Evolutionary conservation across 2,113 vertebrate genomes (phyloP).

Genomic region (Pionites leucogaster): DNA sequence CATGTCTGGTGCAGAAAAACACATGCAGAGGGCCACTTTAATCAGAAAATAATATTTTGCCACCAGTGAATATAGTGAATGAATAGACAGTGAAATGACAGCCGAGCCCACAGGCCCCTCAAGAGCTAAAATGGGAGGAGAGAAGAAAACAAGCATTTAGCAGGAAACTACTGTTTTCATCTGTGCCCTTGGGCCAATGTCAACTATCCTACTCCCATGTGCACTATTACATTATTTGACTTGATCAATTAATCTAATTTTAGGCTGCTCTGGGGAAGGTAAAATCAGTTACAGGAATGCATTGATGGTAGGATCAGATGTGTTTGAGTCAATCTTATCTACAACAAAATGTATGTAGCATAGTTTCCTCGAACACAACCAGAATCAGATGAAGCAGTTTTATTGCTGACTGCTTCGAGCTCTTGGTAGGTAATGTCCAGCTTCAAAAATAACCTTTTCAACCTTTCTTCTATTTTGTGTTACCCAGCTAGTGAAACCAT

Average conservation of each 20-base stretch:
- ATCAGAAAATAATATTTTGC: background rate
- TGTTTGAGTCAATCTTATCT: background rate
- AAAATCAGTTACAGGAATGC: background rate
- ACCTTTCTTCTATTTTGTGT: background rate
- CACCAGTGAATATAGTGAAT: background rate
- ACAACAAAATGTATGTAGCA: background rate
- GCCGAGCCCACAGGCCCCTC: background rate
- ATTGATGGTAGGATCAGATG: background rate
- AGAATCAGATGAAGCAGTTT: background rate
- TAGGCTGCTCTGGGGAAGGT: background rate
- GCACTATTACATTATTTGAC: background rate
- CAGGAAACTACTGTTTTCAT: background rate
- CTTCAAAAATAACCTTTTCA: background rate
- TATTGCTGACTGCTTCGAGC: background rate
- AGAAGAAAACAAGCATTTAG: background rate
- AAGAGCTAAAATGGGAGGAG: background rate
- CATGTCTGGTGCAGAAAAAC: background rate
- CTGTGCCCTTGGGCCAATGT: background rate
- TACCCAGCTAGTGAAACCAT: background rate
- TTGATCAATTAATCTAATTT: slow-evolving; percentile 31
- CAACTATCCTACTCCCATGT: background rate
- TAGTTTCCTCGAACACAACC: background rate
- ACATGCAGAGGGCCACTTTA: slow-evolving; percentile 2
- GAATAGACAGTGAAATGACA: background rate
- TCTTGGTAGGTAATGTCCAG: background rate